Base-by-base conservation (phyloP, 2,797 vertebrate species). In the Chaetodon trifasciatus region DNA sequence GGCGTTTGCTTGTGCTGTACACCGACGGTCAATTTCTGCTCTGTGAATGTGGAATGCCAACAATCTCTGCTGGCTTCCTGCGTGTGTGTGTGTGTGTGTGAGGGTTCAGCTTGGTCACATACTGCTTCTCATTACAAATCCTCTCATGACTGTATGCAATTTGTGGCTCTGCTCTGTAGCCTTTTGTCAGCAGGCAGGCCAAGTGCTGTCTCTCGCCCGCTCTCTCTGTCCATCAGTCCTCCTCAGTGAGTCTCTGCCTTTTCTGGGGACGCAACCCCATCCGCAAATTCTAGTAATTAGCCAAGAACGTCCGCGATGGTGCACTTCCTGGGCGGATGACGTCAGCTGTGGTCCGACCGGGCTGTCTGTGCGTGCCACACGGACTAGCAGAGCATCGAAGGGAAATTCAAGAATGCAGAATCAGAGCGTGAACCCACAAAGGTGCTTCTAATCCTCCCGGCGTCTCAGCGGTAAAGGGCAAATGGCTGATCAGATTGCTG, bases 121-220 rank as follows among this genome's bases (percentile, higher is more conserved):
- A 83, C 89, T 78, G 84, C 89, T 66, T 84, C 88, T 92, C 83
- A 91, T 94, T 92, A 91, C 84, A 83, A 91, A 90, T 86, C 88
- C 86, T 90, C 92, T 91, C 89, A 92, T 94, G 91, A 91, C 91
- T 90, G 66, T 86, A 78, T 89, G 91, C 83, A 88, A 91, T 93
- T 93, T 91, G 90, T 84, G 79, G 28, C 82, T 75, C 37, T 83
- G 69, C 87, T 91, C 82, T 84, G 68, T 90, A 78, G 84, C 88
- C 79, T 89, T 92, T 90, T 88, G 88, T 88, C 70, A 86, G 82
- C 83, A 85, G 70, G 58, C 85, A 76, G 78, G 78, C 70, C 62
- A 71, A 86, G 64, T 16, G 9, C 74, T 52, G 16, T 74, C 57
- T 84, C 72, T 23, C 52, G 66, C 63, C 67, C 23, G 65, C 76